Percentiles rank a stretch among this genome's conserved stretches.
Evolutionary conservation across 2,113 vertebrate species (phyloP).

Genomic region (Pollimyrus isidori): DNA sequence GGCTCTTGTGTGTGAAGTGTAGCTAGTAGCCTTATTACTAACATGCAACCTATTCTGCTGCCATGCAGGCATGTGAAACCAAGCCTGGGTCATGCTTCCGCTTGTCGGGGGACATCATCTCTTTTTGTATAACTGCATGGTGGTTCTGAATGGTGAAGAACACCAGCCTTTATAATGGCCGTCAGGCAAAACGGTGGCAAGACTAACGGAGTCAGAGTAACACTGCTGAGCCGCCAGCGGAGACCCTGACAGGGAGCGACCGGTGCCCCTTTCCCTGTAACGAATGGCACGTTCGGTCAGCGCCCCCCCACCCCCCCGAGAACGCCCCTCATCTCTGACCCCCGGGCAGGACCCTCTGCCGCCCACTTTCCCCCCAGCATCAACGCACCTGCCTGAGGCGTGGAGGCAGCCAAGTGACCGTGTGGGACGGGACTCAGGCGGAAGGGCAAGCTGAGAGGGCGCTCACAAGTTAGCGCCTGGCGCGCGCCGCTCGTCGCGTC

Average conservation of each 20-base stretch:
- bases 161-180: constrained; percentile 10
- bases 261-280: background rate
- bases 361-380: background rate
- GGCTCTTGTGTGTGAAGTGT: background rate
- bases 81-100: background rate
- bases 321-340: background rate
- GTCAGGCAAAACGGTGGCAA: background rate
- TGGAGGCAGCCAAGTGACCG: background rate
- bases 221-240: background rate
- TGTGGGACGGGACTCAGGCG: background rate
- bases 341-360: background rate
- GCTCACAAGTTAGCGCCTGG: background rate
- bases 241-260: background rate
- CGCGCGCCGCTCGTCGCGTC: background rate
- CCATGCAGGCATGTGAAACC: background rate
- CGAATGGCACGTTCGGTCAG: background rate
- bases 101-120: constrained; percentile 1
- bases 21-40: background rate
- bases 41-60: background rate
- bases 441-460: background rate
- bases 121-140: constrained; percentile 11
- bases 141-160: constrained; percentile 26
- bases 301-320: background rate
- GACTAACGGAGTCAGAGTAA: background rate
- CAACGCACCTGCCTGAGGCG: background rate